Percentiles rank a stretch among this genome's conserved stretches.
Conservation (phyloP, 2,888 invertebrate species). For the Netelia fuscicornis region DNA sequence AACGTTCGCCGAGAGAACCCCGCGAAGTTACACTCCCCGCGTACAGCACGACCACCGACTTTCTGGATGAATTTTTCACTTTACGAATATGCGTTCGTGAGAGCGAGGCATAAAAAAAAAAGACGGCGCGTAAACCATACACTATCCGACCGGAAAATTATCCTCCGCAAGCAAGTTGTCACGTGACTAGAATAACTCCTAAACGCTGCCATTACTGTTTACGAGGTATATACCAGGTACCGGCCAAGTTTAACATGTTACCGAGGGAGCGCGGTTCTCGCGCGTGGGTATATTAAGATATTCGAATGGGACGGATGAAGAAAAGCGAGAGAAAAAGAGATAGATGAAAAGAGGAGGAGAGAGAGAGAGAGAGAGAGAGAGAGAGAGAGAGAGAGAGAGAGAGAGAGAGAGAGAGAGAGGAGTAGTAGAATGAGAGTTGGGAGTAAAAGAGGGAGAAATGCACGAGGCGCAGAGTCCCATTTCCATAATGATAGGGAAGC, state of each 20-base stretch:
- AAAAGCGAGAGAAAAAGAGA: constrained; percentile 14
- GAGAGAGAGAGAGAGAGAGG: constrained; percentile 10
- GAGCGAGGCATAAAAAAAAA: not conserved
- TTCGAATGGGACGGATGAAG: constrained; percentile 61
- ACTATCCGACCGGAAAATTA: constrained; percentile 64
- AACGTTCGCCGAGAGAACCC: too few species aligned
- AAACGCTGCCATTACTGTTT: constrained; percentile 68
- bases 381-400: constrained; percentile 11
- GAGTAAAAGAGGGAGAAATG: constrained; percentile 48
- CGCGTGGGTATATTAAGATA: constrained; percentile 71
- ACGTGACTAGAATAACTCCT: constrained; percentile 73
- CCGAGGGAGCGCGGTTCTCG: constrained; percentile 29
- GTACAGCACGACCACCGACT: not conserved
- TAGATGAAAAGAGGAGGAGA: constrained; percentile 1
- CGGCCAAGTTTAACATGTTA: constrained; percentile 48
- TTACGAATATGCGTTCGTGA: not conserved
- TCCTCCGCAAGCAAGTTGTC: constrained; percentile 70
- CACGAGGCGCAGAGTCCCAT: constrained; percentile 68
- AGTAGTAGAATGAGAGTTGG: constrained; percentile 36
- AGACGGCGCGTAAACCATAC: constrained; percentile 11
- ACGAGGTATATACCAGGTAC: constrained; percentile 52
- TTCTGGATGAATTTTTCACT: constrained; percentile 4
- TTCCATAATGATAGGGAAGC: constrained; percentile 77
- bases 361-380: constrained; percentile 17
- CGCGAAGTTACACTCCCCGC: not conserved